Percentiles rank a stretch among this genome's conserved stretches.
Conservation (phyloP, 2,888 invertebrate species). For the Anagyrus pseudococci region DNA sequence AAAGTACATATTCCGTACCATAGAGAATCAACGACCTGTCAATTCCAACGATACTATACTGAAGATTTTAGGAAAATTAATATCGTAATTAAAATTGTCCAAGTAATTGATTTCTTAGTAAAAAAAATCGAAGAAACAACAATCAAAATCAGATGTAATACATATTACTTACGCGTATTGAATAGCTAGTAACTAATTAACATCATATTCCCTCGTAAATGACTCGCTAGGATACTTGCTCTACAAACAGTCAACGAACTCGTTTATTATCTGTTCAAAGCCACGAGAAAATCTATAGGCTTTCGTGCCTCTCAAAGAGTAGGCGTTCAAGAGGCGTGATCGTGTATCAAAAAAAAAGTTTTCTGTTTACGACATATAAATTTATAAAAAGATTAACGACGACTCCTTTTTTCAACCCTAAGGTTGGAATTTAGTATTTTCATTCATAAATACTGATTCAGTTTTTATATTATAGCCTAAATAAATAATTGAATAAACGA, state of each 20-base stretch:
- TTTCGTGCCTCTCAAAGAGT: constrained; percentile 3
- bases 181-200: constrained; percentile 30
- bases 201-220: constrained; percentile 3
- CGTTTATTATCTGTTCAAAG: neutral
- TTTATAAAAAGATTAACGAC: too few species aligned
- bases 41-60: too few species aligned
- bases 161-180: constrained; percentile 21
- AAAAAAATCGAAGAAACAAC: too few species aligned
- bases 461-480: too few species aligned
- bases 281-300: constrained; percentile 2
- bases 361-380: neutral
- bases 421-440: too few species aligned
- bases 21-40: too few species aligned
- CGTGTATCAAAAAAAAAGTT: neutral
- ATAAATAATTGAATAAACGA: too few species aligned
- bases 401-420: too few species aligned
- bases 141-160: neutral
- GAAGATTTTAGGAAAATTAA: too few species aligned
- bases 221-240: constrained; percentile 1
- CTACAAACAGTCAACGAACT: constrained; percentile 20
- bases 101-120: neutral
- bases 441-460: too few species aligned
- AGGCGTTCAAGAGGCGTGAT: neutral
- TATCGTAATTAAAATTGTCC: too few species aligned
- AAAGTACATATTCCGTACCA: too few species aligned